Conservation (phyloP, 2,888 invertebrate species). For the Acrobasis consociella region DNA sequence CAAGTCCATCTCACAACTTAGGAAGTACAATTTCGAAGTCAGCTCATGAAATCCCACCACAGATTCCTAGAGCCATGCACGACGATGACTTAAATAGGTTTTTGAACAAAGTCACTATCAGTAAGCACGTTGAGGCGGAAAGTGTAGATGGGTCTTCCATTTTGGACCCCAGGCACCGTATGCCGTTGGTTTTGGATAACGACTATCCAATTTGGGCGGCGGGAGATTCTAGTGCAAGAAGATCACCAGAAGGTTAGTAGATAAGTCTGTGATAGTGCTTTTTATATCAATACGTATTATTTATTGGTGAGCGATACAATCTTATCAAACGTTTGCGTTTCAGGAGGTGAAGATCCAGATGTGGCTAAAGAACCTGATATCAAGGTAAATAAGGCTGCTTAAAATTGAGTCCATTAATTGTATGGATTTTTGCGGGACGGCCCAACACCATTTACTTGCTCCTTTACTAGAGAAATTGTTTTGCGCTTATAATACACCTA, state of each 20-base stretch:
- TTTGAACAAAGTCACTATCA: slow-evolving; percentile 43
- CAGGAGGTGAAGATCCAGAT: slow-evolving; percentile 76
- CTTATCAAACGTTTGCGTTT: slow-evolving; percentile 27
- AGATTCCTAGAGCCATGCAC: slow-evolving; percentile 27
- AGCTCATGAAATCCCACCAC: slow-evolving; percentile 23
- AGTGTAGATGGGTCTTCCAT: slow-evolving; percentile 41
- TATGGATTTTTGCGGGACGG: no score
- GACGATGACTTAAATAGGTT: slow-evolving; percentile 44
- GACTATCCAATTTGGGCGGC: slow-evolving; percentile 83
- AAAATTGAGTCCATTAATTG: background rate
- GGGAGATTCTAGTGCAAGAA: slow-evolving; percentile 86
- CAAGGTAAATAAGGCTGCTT: slow-evolving; percentile 51
- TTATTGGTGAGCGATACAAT: background rate
- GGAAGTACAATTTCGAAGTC: slow-evolving; percentile 1
- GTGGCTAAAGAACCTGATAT: slow-evolving; percentile 55
- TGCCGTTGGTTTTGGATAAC: slow-evolving; percentile 50
- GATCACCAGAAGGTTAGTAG: slow-evolving; percentile 87
- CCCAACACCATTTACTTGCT: no score
- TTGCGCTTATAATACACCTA: no score
- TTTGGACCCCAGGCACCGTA: slow-evolving; percentile 64
- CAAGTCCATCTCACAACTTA: slow-evolving; percentile 16
- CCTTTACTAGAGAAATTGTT: no score
- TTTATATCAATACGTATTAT: no score
- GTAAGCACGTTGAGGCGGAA: slow-evolving; percentile 41
- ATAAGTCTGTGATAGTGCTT: no score